Evolutionary conservation across 2,797 vertebrate species (phyloP), one percentile per base, ranked within the genome.

Genomic region (Labroides dimidiatus): DNA sequence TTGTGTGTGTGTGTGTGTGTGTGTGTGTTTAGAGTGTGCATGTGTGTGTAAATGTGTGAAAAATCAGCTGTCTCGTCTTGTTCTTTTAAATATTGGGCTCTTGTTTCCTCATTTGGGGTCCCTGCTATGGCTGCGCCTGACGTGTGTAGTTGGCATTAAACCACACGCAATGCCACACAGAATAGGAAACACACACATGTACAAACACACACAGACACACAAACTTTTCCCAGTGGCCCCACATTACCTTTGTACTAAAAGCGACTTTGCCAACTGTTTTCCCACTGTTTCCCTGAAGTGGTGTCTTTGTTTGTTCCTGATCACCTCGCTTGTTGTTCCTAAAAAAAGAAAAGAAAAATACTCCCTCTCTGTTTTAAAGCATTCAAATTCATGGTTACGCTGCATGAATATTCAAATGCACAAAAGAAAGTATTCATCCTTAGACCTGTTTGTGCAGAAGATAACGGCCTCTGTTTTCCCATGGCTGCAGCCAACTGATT

Each of bases 131-230:
- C 43, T 48, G 1, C 33, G 44, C 24, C 66, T 72, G 65, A 65
- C 74, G 60, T 49, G 21, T 64, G 45, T 42, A 47, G 10, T 61
- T 77, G 72, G 73, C 73, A 64, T 72, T 0, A 19, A 39, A 72
- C 65, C 55, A 78, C 54, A 74, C 10, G 19, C 69, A 54, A 48
- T 53, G 6, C 16, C 59, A 44, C 69, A 52, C 15, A 62, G n/a
- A 7, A 12, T 12, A 10, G 39, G 41, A 44, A 41, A 63, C 49
- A 49, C 43, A 66, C 27, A 54, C 30, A 7, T 19, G 27, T 45
- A 49, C 47, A 44, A 58, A 67, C 49, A 49, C 36, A 61, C 36
- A 54, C 30, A 8, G 36, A 39, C 41, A 52, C 37, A 24, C 36
- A 52, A 13, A 3, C 43, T 61, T 43, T 72, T 20, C 8, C 15